Evolutionary conservation across 2,113 vertebrate genomes (phyloP), one percentile per base, ranked within the genome.

Genomic region (Sylvilagus bachmani): DNA sequence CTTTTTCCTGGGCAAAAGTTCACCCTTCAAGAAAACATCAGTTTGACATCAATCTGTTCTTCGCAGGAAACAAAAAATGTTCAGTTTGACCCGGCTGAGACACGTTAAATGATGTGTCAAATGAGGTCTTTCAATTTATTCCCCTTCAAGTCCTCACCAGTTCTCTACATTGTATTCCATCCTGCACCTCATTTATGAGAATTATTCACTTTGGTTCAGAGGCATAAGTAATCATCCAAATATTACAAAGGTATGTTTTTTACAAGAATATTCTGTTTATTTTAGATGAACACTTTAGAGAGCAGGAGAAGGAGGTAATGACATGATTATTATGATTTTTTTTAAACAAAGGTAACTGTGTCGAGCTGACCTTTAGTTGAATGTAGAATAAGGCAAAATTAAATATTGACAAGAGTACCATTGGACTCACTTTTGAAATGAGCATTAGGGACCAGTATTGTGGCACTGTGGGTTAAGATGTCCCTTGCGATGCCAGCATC

Each of bases 351-450:
- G 1, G 29, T n/a, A 82, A 85, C 24, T 61, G 11, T 53, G 29
- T 22, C 14, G 51, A 69, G 5, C 22, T 74, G 24, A 66, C 51
- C 14, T 77, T 81, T n/a, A 44, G n/a, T n/a, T 62, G 5, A 93
- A 66, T 85, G 75, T 70, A 90, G 10, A 90, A 70, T 61, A 77
- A 9, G 25, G 22, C 64, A 95, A 93, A 62, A 61, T 9, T 73
- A 79, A 12, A 1, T 88, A 9, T 84, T 79, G 8, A 53, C 36
- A 36, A 27, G 19, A 71, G 1, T 22, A n/a, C 75, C 67, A 61
- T 10, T 62, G 10, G 24, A 9, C 29, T 77, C 27, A 84, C 6
- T 90, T 16, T 66, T 29, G 9, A 80, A 70, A 80, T 73, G 3
- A 73, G 1, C 6, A 19, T 6, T 58, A 13, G 12, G 55, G 17